A percentile compares a stretch with the other conserved stretches of the same genome.
Evolutionary conservation across 2,888 invertebrate genomes (phyloP).

Genomic region (Dinocampus coccinellae): DNA sequence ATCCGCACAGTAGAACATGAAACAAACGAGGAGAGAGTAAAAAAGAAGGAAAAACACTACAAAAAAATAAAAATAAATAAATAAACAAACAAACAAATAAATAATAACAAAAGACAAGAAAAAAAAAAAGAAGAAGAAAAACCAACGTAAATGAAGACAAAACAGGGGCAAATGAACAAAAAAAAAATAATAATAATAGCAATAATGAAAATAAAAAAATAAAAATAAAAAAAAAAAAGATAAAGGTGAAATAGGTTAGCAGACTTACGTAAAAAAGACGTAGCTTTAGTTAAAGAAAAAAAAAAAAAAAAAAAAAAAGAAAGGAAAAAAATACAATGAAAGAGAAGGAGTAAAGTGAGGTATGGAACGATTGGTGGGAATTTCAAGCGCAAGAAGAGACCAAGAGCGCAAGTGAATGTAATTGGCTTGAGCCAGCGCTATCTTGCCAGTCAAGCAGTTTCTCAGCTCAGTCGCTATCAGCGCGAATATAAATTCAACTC

Average conservation of each 20-base stretch:
- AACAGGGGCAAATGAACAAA: too few relatives aligned
- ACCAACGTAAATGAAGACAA: constrained; percentile 12
- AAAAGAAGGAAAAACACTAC: too few relatives aligned
- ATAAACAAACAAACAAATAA: too few relatives aligned
- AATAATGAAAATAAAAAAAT: constrained; percentile 6
- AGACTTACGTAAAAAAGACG: constrained; percentile 48
- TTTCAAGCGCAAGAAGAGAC: constrained; percentile 46
- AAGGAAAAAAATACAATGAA: too few relatives aligned
- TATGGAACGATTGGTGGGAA: constrained; percentile 19
- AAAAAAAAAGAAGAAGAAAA: constrained; percentile 22
- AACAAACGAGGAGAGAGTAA: too few relatives aligned
- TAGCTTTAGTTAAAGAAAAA: constrained; percentile 46
- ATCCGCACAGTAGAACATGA: too few relatives aligned
- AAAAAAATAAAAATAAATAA: too few relatives aligned
- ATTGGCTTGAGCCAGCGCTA: constrained; percentile 64
- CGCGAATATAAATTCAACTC: constrained; percentile 64
- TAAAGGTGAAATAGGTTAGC: constrained; percentile 12
- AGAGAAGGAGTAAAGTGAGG: neutral
- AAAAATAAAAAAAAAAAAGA: neutral
- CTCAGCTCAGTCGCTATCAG: constrained; percentile 63
- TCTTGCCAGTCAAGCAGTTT: constrained; percentile 66
- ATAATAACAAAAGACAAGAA: constrained; percentile 12
- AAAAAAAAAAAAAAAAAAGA: too few relatives aligned
- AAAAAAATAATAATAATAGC: constrained; percentile 9
- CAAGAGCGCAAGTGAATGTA: constrained; percentile 63